These are phyloP conservation scores for Invenusta paracnida DNA, from an alignment of 2,888 invertebrate species.

Conservation along the genomic window DNA sequence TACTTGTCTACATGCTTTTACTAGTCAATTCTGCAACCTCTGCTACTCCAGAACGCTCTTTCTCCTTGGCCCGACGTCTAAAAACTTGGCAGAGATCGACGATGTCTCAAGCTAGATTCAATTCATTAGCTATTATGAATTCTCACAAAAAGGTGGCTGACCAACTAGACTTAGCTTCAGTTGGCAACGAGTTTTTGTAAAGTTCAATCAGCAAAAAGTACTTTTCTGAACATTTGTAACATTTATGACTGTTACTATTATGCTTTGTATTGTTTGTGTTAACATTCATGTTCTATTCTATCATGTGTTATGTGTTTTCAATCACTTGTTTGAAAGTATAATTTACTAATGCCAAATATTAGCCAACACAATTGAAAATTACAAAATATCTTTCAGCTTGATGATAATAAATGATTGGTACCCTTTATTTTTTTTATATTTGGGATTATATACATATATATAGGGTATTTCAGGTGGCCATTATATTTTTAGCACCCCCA, in stretches of 20 bases:
- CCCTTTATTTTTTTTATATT: neutral
- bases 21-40: too few species aligned
- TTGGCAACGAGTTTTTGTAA: neutral
- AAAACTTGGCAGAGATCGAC: neutral
- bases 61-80: neutral
- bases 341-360: neutral
- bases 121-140: neutral
- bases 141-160: neutral
- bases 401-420: neutral
- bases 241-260: neutral
- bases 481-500: neutral
- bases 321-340: neutral
- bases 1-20: too few species aligned
- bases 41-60: too few species aligned
- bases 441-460: neutral
- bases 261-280: neutral
- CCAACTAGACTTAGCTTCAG: neutral
- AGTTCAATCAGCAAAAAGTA: neutral
- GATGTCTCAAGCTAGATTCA: neutral
- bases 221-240: neutral
- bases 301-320: neutral
- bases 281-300: neutral
- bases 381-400: too few species aligned
- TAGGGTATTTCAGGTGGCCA: neutral
- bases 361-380: neutral